Percentiles rank a stretch among this genome's conserved stretches.
Evolutionary conservation across 2,113 vertebrate species (phyloP).

Genomic region (Psephotus haematonotus): DNA sequence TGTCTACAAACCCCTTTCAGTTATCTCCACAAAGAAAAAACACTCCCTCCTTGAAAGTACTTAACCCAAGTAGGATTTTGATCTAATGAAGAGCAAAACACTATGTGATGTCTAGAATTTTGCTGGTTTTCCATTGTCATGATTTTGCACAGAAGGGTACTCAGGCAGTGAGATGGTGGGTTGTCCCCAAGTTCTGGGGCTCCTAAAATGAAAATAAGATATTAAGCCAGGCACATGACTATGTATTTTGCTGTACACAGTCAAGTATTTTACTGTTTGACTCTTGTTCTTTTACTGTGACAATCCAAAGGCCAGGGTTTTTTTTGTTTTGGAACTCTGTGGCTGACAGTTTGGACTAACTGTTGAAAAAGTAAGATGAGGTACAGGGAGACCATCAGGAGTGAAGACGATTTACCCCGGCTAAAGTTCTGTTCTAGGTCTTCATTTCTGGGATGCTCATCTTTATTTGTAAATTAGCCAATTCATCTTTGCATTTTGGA

Average conservation of each 20-base stretch:
- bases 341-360: neutral
- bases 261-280: conserved; percentile 1
- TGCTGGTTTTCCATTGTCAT: neutral
- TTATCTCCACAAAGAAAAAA: neutral
- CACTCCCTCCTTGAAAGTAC: neutral
- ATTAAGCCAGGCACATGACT: neutral
- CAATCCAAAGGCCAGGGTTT: neutral
- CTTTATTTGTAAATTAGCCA: neutral
- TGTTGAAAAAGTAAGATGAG: neutral
- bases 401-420: neutral
- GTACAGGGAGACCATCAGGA: neutral
- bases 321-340: neutral
- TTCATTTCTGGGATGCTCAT: neutral
- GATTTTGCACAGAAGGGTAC: neutral
- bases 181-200: neutral
- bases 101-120: neutral
- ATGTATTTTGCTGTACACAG: neutral
- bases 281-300: neutral
- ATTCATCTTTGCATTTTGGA: neutral
- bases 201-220: neutral
- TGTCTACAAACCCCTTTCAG: neutral
- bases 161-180: neutral
- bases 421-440: neutral
- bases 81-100: neutral
- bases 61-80: neutral